These are phyloP conservation scores for Acestrorhynchus altus DNA, from an alignment of 2,797 vertebrate species.

Conservation along the genomic window DNA sequence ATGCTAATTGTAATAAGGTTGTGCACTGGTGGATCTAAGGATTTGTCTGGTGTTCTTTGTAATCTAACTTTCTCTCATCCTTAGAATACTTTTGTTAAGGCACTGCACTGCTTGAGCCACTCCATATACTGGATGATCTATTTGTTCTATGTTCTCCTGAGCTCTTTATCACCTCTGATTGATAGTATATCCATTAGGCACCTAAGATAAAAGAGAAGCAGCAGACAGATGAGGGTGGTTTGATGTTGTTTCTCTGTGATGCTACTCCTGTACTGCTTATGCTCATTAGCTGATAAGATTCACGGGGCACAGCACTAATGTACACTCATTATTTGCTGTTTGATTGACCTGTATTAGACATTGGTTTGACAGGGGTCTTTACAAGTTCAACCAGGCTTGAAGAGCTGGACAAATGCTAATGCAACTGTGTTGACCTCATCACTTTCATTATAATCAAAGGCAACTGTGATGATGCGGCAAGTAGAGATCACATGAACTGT, in stretches of 20 bases:
- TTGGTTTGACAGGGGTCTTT: neutral
- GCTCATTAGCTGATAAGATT: conserved; percentile 16
- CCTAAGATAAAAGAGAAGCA: conserved; percentile 27
- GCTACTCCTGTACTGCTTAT: conserved; percentile 6
- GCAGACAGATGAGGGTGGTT: conserved; percentile 15
- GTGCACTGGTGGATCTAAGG: neutral
- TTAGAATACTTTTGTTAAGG: neutral
- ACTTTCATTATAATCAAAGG: neutral
- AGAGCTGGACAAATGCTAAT: conserved; percentile 2
- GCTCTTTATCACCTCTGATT: conserved; percentile 4
- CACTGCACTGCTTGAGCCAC: neutral
- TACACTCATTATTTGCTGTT: conserved; percentile 19
- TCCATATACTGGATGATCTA: neutral
- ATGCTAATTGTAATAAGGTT: neutral
- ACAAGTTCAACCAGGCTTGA: neutral
- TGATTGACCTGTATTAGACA: neutral
- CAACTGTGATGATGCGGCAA: neutral
- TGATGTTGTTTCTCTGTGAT: neutral
- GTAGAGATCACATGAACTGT: neutral
- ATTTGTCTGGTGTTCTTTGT: neutral
- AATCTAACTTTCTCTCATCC: neutral
- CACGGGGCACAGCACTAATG: neutral
- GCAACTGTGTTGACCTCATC: neutral
- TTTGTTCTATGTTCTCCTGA: conserved; percentile 1
- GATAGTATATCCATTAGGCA: conserved; percentile 21